Evolutionary conservation across 2,113 vertebrate genomes (phyloP), one percentile per base, ranked within the genome.

Genomic region (Engraulis encrasicolus): DNA sequence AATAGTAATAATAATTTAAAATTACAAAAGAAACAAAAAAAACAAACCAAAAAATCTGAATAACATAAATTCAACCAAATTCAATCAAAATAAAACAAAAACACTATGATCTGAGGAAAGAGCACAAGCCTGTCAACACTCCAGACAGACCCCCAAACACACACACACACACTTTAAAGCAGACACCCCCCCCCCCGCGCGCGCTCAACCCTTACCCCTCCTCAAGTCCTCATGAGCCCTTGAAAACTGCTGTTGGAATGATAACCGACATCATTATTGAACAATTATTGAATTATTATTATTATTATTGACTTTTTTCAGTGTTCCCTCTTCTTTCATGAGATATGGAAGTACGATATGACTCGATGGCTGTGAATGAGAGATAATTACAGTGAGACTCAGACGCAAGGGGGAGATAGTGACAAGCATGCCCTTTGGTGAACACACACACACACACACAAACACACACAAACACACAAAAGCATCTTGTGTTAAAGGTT

Each of bases 21-120:
- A 66, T 74, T 31, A 74, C 12, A 87, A 91, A 90, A 92, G 84
- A 86, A 87, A 79, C 86, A 88, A 85, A 88, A 82, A 31, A 89
- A 61, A 18, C 81, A 38, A 49, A 40, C 61, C 31, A 50, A 52
- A n/a, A 79, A 78, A 45, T 6, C 12, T 74, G 66, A 14, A 14
- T 74, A 31, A 3, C 17, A 74, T 11, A 74, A 31, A 34, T 74
- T n/a, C 31, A 31, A 19, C 54, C 79, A 23, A 50, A 31, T 36
- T 79, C 40, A 45, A n/a, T n/a, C n/a, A 9, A 45, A 45, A 45
- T 45, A 5, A 45, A 9, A 45, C 40, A 45, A 45, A 45, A 45
- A 5, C 40, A 45, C n/a, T n/a, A n/a, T n/a, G n/a, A n/a, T n/a
- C n/a, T n/a, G n/a, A n/a, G n/a, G n/a, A n/a, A n/a, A n/a, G n/a